These are phyloP conservation scores for Aphis craccivora DNA, from an alignment of 1,140 invertebrate species.

Conservation along the genomic window DNA sequence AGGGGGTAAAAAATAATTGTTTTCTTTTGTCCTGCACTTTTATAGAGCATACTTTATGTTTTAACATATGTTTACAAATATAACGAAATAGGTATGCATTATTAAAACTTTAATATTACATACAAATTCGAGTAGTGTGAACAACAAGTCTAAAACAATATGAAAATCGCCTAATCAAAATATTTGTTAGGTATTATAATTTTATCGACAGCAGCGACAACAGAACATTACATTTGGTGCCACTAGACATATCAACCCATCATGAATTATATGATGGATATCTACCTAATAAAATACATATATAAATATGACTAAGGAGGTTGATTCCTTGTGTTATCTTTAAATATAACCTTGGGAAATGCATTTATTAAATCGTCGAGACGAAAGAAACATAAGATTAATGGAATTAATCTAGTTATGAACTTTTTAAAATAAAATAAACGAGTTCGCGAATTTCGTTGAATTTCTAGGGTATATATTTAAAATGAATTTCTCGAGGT, in stretches of 20 bases:
- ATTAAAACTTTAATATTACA: not conserved
- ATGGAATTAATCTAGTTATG: not conserved
- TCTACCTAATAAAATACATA: not conserved
- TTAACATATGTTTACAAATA: too few species aligned
- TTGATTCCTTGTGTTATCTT: not conserved
- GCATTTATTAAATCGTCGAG: not conserved
- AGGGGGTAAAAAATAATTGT: too few species aligned
- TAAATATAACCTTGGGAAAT: not conserved
- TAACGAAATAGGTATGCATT: too few species aligned
- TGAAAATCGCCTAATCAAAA: not conserved
- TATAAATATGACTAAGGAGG: not conserved
- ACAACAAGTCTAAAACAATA: not conserved
- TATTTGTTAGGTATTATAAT: not conserved
- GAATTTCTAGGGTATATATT: too few species aligned
- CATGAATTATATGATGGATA: not conserved
- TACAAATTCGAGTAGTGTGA: not conserved
- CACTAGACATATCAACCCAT: not conserved
- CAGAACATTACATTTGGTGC: not conserved
- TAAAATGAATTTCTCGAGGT: too few species aligned
- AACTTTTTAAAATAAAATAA: not conserved
- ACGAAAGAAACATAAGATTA: not conserved
- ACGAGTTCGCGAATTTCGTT: too few species aligned
- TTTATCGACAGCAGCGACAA: not conserved
- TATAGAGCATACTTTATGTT: too few species aligned
- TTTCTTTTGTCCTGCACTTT: too few species aligned